phyloP scores from a whole-genome alignment of 2,888 invertebrate species.

The Calliopum simillimum region DNA sequence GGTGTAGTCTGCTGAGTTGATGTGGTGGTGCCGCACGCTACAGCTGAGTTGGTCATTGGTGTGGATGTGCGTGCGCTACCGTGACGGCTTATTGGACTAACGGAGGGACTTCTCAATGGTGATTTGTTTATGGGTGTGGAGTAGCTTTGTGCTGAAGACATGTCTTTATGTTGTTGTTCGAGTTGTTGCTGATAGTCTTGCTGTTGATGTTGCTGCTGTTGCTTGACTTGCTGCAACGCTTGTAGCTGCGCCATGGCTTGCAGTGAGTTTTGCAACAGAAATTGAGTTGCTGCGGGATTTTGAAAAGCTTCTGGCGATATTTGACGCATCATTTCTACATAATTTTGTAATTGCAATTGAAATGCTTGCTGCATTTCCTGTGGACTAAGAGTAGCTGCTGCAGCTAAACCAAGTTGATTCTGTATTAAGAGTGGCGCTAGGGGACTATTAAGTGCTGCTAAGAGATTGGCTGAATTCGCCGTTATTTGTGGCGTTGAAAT shows the following conservation, averaged over 20 bases:
- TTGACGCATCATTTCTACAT: conserved; percentile 65
- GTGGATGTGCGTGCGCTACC: conserved; percentile 61
- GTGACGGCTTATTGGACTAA: conserved; percentile 62
- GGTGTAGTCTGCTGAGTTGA: conserved; percentile 69
- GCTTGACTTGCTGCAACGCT: conserved; percentile 78
- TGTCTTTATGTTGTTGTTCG: conserved; percentile 41
- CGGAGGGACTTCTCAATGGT: conserved; percentile 65
- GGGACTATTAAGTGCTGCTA: conserved; percentile 57
- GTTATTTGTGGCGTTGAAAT: too few species aligned
- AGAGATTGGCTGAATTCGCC: conserved; percentile 37
- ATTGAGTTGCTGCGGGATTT: conserved; percentile 71
- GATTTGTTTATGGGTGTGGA: conserved; percentile 63
- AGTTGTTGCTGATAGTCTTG: conserved; percentile 52
- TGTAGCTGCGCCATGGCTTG: conserved; percentile 87
- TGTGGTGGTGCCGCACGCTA: conserved; percentile 1
- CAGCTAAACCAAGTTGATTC: conserved; percentile 57
- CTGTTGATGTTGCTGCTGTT: conserved; percentile 66
- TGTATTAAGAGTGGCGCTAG: conserved; percentile 59
- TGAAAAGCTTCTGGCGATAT: conserved; percentile 59
- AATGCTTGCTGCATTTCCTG: conserved; percentile 64
- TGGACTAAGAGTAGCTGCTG: conserved; percentile 51
- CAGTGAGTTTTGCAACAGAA: conserved; percentile 78
- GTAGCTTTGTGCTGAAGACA: conserved; percentile 53
- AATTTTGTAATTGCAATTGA: conserved; percentile 64
- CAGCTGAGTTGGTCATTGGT: conserved; percentile 41